Percentiles rank a stretch among this genome's conserved stretches.
Conservation (phyloP, 2,113 vertebrate genomes). For the Uropsilus gracilis region DNA sequence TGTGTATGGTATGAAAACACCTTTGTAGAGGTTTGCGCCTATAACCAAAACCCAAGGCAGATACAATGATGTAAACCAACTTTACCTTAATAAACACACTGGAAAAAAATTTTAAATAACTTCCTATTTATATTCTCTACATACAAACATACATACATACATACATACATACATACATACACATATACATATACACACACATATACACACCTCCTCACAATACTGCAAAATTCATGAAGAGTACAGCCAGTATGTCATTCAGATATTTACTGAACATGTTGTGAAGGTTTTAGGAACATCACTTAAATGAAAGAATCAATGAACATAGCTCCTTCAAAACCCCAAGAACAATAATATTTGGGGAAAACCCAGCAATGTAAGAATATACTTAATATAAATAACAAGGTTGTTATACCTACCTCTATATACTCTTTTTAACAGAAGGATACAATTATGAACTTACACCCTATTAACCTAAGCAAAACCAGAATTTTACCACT, state of each 20-base stretch:
- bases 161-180: no score
- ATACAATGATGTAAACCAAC: no score
- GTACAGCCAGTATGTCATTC: neutral
- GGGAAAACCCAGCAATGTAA: neutral
- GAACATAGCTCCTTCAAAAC: no score
- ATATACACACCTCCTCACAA: neutral
- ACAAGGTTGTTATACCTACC: neutral
- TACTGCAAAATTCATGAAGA: neutral
- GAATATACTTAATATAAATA: conserved; percentile 11
- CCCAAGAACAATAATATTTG: no score
- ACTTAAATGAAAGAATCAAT: neutral
- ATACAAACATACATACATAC: no score
- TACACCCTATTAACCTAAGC: neutral
- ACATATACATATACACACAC: no score
- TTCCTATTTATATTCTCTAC: neutral
- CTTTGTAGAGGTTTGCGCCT: no score
- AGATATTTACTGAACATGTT: neutral
- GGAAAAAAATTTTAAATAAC: neutral
- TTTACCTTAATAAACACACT: no score
- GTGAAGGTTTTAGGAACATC: neutral
- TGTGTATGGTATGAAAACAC: no score
- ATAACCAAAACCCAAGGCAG: no score
- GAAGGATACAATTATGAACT: neutral
- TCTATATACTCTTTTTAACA: neutral
- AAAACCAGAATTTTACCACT: neutral